Evolutionary conservation across 2,113 vertebrate species (phyloP).

Genomic region (human (Homo sapiens)): GRCh38 chr4:45858001-45858500

Average conservation of each 20-base stretch:
- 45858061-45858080: not conserved
- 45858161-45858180: not conserved
- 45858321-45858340: not conserved
- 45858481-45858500: not conserved
- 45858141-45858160: not conserved
- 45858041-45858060: not conserved
- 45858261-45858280: not conserved
- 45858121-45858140: not conserved
- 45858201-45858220: not conserved
- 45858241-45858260: not conserved
- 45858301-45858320: not conserved
- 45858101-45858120: not conserved
- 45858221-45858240: not conserved
- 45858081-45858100: not conserved
- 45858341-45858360: not conserved
- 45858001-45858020: not conserved
- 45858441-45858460: not conserved
- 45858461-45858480: not conserved
- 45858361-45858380: not conserved
- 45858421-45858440: not conserved
- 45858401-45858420: not conserved
- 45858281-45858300: not conserved
- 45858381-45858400: not conserved
- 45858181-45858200: not conserved
- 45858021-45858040: not conserved